Percentiles rank a stretch among this genome's conserved stretches.
Evolutionary conservation across 1,140 invertebrate species (phyloP).

Genomic region (Spodoptera litura): DNA sequence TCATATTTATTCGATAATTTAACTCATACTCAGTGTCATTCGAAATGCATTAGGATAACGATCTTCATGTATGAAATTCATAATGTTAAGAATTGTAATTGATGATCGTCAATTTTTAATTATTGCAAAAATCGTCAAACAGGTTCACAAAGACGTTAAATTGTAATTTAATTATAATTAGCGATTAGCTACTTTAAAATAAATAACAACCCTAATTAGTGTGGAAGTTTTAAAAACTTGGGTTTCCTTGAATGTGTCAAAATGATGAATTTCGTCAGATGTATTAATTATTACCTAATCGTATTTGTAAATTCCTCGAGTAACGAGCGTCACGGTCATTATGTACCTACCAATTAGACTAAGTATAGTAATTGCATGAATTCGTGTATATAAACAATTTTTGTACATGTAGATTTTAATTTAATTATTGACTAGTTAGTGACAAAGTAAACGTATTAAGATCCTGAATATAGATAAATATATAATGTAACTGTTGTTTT

Average conservation of each 20-base stretch:
- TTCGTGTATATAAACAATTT: constrained; percentile 68
- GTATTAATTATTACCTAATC: constrained; percentile 45
- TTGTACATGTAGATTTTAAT: constrained; percentile 66
- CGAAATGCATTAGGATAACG: constrained; percentile 32
- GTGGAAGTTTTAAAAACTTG: constrained; percentile 54
- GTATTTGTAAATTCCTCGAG: constrained; percentile 60
- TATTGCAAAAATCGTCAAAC: constrained; percentile 48
- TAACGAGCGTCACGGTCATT: constrained; percentile 55
- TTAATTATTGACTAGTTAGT: constrained; percentile 63
- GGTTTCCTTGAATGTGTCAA: constrained; percentile 55
- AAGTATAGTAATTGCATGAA: constrained; percentile 64
- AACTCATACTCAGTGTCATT: constrained; percentile 42
- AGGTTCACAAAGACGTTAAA: constrained; percentile 50
- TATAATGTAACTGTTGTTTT: constrained; percentile 45
- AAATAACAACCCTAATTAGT: constrained; percentile 51
- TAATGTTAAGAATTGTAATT: constrained; percentile 50
- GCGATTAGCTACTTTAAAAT: constrained; percentile 49
- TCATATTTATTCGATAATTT: constrained; percentile 45
- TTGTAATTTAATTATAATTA: constrained; percentile 56
- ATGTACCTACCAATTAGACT: constrained; percentile 65
- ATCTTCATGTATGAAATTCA: constrained; percentile 42
- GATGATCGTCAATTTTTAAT: constrained; percentile 57
- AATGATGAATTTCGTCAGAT: constrained; percentile 56
- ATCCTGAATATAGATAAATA: constrained; percentile 60
- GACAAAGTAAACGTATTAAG: constrained; percentile 62